phyloP scores from a whole-genome alignment of 2,113 vertebrate species.

The Cercopithecus mona region DNA sequence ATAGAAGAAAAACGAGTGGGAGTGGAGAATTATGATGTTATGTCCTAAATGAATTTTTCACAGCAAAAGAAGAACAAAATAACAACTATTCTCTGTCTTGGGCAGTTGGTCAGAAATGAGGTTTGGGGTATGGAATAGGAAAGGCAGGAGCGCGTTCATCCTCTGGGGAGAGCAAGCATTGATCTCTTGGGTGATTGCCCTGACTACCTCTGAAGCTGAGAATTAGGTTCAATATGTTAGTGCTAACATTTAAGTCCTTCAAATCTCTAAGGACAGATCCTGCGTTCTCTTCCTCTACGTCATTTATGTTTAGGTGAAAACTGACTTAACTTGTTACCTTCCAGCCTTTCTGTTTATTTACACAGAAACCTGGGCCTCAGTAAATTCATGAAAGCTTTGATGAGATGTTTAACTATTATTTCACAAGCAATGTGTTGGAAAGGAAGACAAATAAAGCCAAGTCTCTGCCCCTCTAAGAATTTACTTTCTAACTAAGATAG shows the following conservation, averaged over 20 bases:
- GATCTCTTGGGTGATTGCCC: constrained; percentile 72
- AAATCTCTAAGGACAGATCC: constrained; percentile 48
- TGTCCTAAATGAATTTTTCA: constrained; percentile 79
- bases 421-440: neutral
- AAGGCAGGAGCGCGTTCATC: neutral
- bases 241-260: constrained; percentile 74
- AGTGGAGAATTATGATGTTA: constrained; percentile 79
- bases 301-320: constrained; percentile 54
- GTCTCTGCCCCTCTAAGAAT: neutral
- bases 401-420: neutral
- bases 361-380: neutral
- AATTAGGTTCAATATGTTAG: constrained; percentile 76
- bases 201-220: constrained; percentile 63
- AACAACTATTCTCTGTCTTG: constrained; percentile 54
- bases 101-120: constrained; percentile 67
- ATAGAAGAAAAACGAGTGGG: constrained; percentile 76
- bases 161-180: constrained; percentile 55
- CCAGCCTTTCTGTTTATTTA: neutral
- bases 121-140: constrained; percentile 16
- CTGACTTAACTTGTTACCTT: constrained; percentile 55
- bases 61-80: constrained; percentile 42
- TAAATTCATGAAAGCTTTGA: neutral
- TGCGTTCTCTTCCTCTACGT: constrained; percentile 53
- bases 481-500: neutral
- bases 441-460: neutral